Base-by-base conservation (phyloP, 1,140 invertebrate species). In the Nylanderia fulva region DNA sequence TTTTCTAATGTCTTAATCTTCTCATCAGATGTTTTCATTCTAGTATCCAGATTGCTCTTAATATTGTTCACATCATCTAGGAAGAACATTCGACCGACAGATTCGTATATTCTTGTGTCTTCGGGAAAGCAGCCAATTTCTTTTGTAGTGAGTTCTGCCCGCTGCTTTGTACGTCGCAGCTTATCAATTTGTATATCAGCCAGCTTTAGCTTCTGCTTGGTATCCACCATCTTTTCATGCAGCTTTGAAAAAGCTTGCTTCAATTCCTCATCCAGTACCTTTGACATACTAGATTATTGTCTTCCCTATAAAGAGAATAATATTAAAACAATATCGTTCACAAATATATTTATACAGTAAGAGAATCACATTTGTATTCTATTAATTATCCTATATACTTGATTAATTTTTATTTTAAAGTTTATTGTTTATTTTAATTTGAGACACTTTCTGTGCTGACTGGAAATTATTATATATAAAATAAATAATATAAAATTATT, bases 21-120 rank as follows among this genome's bases (percentile, higher is more conserved):
- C 54, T 97, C 96, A 21, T 96, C 96, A 27, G 96, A 95, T 29
- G 92, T 92, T 21, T 95, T 94, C 71, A 96, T 95, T 91, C 96
- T 96, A 21, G 95, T 96, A 54, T 96, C 94, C 4, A 98, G 93
- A 90, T 96, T 96, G 42, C 94, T 93, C 90, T 96, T 96, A 1
- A 98, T 96, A 64, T 96, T 95, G 2, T 95, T 93, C 45, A 97
- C 96, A 42, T 96, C 96, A 39, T 97, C 97, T 24, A 97, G 93
- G n/a, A 98, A 93, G 92, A 98, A 98, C 97, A 98, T 98, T 93
- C 98, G 94, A 7, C 98, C 98, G 0, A 98, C 96, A 29, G 97
- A 96, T 95, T 98, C 97, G 92, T 97, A 98, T 0, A 96, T 96
- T 88, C 95, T 96, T 2, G 96, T 97, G 7, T 95, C 95, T 84